Conservation (phyloP, 2,888 invertebrate species). For the Tromatobia lineatoria region DNA sequence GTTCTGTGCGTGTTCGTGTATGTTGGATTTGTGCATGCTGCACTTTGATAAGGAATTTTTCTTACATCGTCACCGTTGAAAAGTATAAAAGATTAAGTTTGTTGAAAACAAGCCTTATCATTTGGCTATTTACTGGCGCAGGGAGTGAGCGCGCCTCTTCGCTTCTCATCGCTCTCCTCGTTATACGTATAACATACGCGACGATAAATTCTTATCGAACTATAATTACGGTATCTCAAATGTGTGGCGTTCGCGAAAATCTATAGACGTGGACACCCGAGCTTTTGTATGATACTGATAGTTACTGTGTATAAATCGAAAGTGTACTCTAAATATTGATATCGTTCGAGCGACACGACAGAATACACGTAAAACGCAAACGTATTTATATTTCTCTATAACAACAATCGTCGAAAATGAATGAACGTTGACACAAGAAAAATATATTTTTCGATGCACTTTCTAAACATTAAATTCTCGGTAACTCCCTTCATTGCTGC, state of each 20-base stretch:
- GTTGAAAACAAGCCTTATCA: conserved; percentile 81
- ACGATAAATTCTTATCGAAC: conserved; percentile 78
- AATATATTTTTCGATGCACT: too few relatives aligned
- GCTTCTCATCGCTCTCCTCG: conserved; percentile 61
- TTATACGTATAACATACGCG: conserved; percentile 29
- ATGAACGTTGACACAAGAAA: background rate
- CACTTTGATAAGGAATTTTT: conserved; percentile 75
- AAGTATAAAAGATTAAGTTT: conserved; percentile 78
- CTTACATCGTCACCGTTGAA: conserved; percentile 67
- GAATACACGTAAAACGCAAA: background rate
- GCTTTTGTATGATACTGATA: conserved; percentile 35
- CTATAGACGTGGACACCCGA: conserved; percentile 35
- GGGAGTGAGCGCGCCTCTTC: conserved; percentile 48
- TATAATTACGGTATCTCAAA: conserved; percentile 78
- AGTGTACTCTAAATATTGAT: conserved; percentile 4
- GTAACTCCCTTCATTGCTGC: too few relatives aligned
- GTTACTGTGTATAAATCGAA: background rate
- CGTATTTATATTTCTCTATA: background rate
- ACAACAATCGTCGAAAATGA: background rate
- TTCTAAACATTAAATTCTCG: too few relatives aligned
- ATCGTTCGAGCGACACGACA: background rate
- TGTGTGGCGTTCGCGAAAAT: conserved; percentile 73
- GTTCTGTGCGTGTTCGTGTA: conserved; percentile 1
- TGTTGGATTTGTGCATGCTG: conserved; percentile 12
- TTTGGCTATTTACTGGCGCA: conserved; percentile 67